phyloP scores from a whole-genome alignment of 2,888 invertebrate species.

The Hesperia comma region DNA sequence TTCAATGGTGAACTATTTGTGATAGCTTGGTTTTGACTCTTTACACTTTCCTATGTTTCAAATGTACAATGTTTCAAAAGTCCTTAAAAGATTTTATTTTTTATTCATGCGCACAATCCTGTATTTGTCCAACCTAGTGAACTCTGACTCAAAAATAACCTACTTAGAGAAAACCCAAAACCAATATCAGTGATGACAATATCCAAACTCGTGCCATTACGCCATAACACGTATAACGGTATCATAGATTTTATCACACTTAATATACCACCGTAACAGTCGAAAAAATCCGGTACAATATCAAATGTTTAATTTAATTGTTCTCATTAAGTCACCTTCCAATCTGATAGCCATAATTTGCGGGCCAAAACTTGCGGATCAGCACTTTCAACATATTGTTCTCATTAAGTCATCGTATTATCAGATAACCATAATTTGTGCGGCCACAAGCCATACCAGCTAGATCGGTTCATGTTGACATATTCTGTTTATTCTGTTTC shows the following conservation, averaged over 20 bases:
- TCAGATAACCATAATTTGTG: constrained; percentile 7
- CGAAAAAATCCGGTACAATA: neutral
- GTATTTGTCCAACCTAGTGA: too few species aligned
- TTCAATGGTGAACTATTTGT: too few species aligned
- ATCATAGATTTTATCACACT: neutral
- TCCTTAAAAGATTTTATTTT: too few species aligned
- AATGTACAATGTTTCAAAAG: too few species aligned
- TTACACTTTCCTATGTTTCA: too few species aligned
- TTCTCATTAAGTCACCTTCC: constrained; percentile 4
- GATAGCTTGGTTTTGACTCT: too few species aligned
- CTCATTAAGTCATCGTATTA: constrained; percentile 2
- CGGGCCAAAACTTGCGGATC: neutral
- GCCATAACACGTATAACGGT: neutral
- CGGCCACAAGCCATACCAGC: constrained; percentile 12
- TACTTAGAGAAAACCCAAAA: too few species aligned
- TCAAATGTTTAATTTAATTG: constrained; percentile 5
- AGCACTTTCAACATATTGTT: constrained; percentile 8
- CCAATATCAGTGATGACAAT: too few species aligned
- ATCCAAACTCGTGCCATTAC: too few species aligned
- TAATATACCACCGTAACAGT: constrained; percentile 4
- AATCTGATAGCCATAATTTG: constrained; percentile 2
- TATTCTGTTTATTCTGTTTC: constrained; percentile 15
- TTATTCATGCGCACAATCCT: too few species aligned
- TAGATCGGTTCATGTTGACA: constrained; percentile 13
- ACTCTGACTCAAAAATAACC: too few species aligned